Evolutionary conservation across 1,140 invertebrate species (phyloP).

Genomic region (Aphidius gifuensis): DNA sequence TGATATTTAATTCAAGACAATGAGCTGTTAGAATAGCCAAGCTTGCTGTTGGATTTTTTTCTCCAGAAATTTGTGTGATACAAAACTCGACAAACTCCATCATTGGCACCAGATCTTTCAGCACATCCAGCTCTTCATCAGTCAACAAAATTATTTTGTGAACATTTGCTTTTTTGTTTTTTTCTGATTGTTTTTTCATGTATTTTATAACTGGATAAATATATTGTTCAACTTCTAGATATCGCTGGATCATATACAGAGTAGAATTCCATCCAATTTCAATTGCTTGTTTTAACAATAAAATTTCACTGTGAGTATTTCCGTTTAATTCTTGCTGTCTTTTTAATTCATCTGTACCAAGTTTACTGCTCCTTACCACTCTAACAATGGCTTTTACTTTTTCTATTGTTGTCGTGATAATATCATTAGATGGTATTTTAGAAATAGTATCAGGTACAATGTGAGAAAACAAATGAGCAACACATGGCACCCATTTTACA

Average conservation of each 20-base stretch:
- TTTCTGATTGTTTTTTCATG: conserved; percentile 30
- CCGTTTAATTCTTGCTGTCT: conserved; percentile 23
- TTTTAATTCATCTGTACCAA: conserved; percentile 26
- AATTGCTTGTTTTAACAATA: conserved; percentile 25
- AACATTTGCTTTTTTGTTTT: conserved; percentile 9
- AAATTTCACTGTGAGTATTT: conserved; percentile 23
- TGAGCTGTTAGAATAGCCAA: conserved; percentile 4
- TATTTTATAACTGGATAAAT: conserved; percentile 39
- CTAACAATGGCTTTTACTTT: conserved; percentile 1
- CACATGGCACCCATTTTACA: conserved; percentile 48
- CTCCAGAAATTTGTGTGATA: conserved; percentile 16
- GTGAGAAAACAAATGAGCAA: conserved; percentile 45
- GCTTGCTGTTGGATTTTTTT: conserved; percentile 7
- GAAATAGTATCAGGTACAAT: conserved; percentile 7
- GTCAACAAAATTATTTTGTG: conserved; percentile 32
- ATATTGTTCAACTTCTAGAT: conserved; percentile 36
- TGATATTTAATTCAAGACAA: conserved; percentile 3
- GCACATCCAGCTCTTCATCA: conserved; percentile 35
- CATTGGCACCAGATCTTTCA: conserved; percentile 15
- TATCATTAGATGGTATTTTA: background rate
- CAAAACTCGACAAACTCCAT: conserved; percentile 23
- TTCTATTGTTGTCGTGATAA: conserved; percentile 1
- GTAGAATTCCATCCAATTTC: conserved; percentile 27
- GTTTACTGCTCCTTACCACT: conserved; percentile 9
- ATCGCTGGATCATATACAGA: conserved; percentile 45